These are phyloP conservation scores for Stenurella melanura DNA, from an alignment of 2,888 invertebrate species.

Conservation along the genomic window DNA sequence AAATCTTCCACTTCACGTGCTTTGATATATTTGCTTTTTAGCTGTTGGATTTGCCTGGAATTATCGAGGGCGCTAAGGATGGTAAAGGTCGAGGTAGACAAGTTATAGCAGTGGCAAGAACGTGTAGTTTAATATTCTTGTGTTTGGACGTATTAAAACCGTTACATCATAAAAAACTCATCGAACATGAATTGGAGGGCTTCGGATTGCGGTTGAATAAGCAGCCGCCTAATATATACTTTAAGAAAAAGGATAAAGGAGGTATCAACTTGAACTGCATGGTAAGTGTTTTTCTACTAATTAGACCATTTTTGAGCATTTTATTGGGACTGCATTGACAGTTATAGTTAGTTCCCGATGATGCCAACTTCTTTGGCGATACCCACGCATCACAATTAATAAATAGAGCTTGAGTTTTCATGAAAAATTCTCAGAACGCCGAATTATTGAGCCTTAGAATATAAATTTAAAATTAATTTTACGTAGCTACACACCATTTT, in stretches of 20 bases:
- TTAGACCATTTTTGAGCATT: slow-evolving; percentile 23
- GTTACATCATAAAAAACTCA: slow-evolving; percentile 93
- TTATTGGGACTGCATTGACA: slow-evolving; percentile 12
- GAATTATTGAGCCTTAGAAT: no score
- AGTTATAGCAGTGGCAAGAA: slow-evolving; percentile 98
- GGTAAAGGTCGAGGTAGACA: slow-evolving; percentile 99
- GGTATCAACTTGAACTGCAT: slow-evolving; percentile 96
- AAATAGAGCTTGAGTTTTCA: no score
- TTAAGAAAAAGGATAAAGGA: slow-evolving; percentile 98
- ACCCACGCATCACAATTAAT: no score
- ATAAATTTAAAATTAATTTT: no score
- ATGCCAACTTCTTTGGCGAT: no score
- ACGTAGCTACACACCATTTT: no score
- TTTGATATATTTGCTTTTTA: no score
- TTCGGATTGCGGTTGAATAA: slow-evolving; percentile 98
- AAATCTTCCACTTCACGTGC: no score
- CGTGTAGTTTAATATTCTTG: slow-evolving; percentile 98
- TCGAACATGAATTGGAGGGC: slow-evolving; percentile 99
- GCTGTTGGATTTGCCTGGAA: slow-evolving; percentile 98
- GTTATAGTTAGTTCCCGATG: not conserved
- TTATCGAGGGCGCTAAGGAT: slow-evolving; percentile 99
- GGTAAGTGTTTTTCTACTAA: slow-evolving; percentile 74
- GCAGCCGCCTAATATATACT: slow-evolving; percentile 97
- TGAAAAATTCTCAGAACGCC: no score
- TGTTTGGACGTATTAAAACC: slow-evolving; percentile 98